A percentile compares a stretch with the other conserved stretches of the same genome.
Evolutionary conservation across 2,797 vertebrate genomes (phyloP).

Genomic region (Chromobotia macracanthus): DNA sequence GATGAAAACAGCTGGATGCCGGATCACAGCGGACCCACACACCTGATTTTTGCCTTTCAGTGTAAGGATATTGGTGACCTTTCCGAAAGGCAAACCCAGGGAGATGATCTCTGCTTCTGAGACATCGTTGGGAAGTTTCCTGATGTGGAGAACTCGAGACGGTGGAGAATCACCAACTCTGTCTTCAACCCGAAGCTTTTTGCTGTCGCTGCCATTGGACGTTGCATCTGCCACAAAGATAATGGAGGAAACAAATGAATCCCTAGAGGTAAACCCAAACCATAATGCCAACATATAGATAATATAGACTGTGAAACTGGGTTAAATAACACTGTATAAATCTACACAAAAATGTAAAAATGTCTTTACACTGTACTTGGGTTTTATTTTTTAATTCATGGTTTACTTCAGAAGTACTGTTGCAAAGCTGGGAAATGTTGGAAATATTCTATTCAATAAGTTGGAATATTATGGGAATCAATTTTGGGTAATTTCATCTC

Average conservation of each 20-base stretch:
- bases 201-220: slow-evolving; percentile 96
- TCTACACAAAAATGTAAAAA: too few species aligned
- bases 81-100: slow-evolving; percentile 94
- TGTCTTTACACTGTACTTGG: too few species aligned
- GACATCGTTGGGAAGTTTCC: slow-evolving; percentile 94
- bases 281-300: neutral
- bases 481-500: too few species aligned
- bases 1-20: neutral
- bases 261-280: neutral
- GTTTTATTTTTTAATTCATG: neutral
- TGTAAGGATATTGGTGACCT: slow-evolving; percentile 97
- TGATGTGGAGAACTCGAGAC: slow-evolving; percentile 96
- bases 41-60: slow-evolving; percentile 99
- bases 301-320: neutral
- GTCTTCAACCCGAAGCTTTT: slow-evolving; percentile 93
- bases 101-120: slow-evolving; percentile 96
- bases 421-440: too few species aligned
- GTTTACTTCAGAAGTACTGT: neutral
- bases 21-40: slow-evolving; percentile 46
- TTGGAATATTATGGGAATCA: too few species aligned
- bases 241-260: neutral
- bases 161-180: slow-evolving; percentile 86
- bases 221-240: slow-evolving; percentile 70
- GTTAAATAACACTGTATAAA: neutral
- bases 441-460: too few species aligned